phyloP scores from a whole-genome alignment of 2,888 invertebrate species.

The Patella pellucida region DNA sequence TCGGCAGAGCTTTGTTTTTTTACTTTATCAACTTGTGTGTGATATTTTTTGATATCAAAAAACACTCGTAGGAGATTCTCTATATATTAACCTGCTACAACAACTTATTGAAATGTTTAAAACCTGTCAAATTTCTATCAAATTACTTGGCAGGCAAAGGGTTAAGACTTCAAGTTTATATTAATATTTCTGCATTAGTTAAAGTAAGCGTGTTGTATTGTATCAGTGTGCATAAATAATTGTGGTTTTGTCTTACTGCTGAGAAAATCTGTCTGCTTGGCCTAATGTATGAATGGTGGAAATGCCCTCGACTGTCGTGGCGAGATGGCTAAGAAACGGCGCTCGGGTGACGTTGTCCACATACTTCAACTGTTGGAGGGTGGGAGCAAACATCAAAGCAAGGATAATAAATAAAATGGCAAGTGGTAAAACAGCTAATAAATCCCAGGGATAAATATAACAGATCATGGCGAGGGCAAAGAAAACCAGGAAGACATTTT shows the following conservation, averaged over 20 bases:
- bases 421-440: conserved; percentile 69
- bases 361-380: conserved; percentile 66
- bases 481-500: conserved; percentile 79
- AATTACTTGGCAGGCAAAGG: no score
- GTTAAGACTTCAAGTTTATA: no score
- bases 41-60: no score
- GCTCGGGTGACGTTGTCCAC: conserved; percentile 75
- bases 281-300: conserved; percentile 76
- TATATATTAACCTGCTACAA: no score
- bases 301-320: conserved; percentile 76
- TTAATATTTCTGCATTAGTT: no score
- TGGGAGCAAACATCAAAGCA: conserved; percentile 69
- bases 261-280: conserved; percentile 73
- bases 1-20: no score
- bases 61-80: no score
- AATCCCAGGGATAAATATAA: conserved; percentile 81
- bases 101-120: no score
- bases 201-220: no score
- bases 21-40: no score
- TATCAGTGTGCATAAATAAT: not conserved
- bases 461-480: conserved; percentile 85
- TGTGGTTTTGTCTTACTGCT: conserved; percentile 45
- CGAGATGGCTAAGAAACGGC: conserved; percentile 76
- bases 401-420: conserved; percentile 66
- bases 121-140: no score